Evolutionary conservation across 2,888 invertebrate species (phyloP), one percentile per base, ranked within the genome.

Genomic region (Hydrotaea cyrtoneurina): DNA sequence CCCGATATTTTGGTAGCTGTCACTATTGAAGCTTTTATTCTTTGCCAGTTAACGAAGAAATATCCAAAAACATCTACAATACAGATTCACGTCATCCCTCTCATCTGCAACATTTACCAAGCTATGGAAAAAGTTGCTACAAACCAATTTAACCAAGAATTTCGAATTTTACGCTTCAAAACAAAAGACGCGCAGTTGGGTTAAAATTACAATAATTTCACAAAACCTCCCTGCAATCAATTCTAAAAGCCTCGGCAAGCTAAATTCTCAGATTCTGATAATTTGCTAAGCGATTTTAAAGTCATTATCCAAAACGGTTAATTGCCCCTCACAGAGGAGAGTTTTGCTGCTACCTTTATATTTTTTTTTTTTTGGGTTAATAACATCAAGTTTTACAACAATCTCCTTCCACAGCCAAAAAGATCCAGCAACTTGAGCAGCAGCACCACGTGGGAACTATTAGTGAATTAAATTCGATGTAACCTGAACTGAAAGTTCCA

Each of bases 401-500:
- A 19, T 43, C 11, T 69, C 46, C 19, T 7, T 11, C 39, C n/a
- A 3, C 19, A 39, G 39, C 39, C 39, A 39, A n/a, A n/a, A n/a
- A n/a, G n/a, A n/a, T 2, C 21, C 55, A 53, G 17, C n/a, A n/a
- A 11, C 17, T 7, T 2, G 3, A 53, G 55, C 36, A n/a, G n/a
- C 19, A 36, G 13, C 62, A 19, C 17, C 57, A 73, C 17, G n/a
- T 59, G 43, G 43, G 46, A 74, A 74, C 59, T 62, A 62, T 74
- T 73, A 46, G 17, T 26, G 74, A 46, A 69, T 69, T 69, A 69
- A 69, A 10, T 46, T 69, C 23, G 46, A 21, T 69, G 69, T 69
- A 69, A 69, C 15, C 21, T 43, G 21, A 66, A 66, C 39, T 15
- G 31, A 31, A 31, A 39, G 39, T 13, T 11, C 39, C 39, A 39